Conservation (phyloP, 2,113 vertebrate genomes). For the Cavia porcellus region DNA sequence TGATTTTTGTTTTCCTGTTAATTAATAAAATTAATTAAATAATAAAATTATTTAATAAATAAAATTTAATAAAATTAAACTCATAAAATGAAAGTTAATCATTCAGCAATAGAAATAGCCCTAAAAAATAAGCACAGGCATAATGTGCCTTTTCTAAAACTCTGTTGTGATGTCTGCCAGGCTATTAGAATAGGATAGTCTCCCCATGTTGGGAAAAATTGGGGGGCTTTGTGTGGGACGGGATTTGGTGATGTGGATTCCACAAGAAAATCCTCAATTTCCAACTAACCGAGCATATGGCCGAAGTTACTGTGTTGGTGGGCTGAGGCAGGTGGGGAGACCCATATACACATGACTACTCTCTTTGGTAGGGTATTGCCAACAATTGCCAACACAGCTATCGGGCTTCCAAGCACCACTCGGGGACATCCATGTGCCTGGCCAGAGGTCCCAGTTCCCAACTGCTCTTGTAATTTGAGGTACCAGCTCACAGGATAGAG, state of each 20-base stretch:
- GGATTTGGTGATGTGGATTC: neutral
- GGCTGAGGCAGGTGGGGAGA: neutral
- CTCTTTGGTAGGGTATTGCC: neutral
- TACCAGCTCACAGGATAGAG: accelerated
- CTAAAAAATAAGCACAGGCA: neutral
- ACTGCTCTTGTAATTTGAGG: accelerated
- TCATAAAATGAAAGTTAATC: neutral
- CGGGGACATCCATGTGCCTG: neutral
- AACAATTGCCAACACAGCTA: neutral
- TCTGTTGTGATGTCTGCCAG: neutral
- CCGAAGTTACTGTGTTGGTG: neutral
- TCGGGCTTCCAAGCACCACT: neutral
- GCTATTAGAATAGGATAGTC: neutral
- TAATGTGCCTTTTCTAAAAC: neutral
- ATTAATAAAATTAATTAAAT: too few relatives aligned
- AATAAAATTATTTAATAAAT: too few relatives aligned
- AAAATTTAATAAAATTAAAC: neutral
- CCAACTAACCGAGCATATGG: neutral
- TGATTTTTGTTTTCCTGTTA: neutral
- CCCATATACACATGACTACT: too few relatives aligned
- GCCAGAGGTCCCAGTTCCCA: neutral
- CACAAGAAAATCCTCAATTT: neutral
- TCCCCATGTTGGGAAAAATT: neutral
- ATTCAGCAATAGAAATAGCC: neutral
- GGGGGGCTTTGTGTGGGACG: neutral